phyloP scores from a whole-genome alignment of 2,888 invertebrate genomes.

The Lamellibrachia columna region DNA sequence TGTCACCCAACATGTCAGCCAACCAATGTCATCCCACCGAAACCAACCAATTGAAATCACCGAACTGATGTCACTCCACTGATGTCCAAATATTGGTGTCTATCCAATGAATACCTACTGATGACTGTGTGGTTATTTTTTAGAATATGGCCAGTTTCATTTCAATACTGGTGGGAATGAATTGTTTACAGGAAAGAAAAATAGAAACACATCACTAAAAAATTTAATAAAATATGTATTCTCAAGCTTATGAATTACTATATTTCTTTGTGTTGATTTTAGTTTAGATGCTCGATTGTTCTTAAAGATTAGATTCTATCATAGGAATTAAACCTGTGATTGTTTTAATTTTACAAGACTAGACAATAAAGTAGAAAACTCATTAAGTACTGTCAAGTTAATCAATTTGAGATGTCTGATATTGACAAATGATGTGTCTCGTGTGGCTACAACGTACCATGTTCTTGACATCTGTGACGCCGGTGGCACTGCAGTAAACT shows the following conservation, averaged over 20 bases:
- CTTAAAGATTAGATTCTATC: too few relatives aligned
- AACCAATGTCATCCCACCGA: background rate
- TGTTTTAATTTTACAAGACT: too few relatives aligned
- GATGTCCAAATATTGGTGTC: background rate
- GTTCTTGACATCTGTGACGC: conserved; percentile 63
- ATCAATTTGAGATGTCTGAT: too few relatives aligned
- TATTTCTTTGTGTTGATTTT: too few relatives aligned
- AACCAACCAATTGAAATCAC: background rate
- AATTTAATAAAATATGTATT: background rate
- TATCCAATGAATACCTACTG: background rate
- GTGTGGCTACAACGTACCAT: conserved; percentile 51
- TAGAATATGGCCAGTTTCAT: too few relatives aligned
- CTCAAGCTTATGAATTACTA: background rate
- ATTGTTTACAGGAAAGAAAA: too few relatives aligned
- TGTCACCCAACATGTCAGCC: background rate
- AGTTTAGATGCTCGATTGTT: too few relatives aligned
- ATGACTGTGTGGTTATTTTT: too few relatives aligned
- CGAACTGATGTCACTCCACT: background rate
- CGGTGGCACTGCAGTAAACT: conserved; percentile 64
- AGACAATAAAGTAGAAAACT: too few relatives aligned
- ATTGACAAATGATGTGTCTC: background rate
- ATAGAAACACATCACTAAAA: background rate
- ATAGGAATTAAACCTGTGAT: too few relatives aligned
- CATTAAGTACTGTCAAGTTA: too few relatives aligned
- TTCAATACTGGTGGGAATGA: too few relatives aligned